Evolutionary conservation across 2,113 vertebrate genomes (phyloP).

Genomic region (Ochotona princeps): DNA sequence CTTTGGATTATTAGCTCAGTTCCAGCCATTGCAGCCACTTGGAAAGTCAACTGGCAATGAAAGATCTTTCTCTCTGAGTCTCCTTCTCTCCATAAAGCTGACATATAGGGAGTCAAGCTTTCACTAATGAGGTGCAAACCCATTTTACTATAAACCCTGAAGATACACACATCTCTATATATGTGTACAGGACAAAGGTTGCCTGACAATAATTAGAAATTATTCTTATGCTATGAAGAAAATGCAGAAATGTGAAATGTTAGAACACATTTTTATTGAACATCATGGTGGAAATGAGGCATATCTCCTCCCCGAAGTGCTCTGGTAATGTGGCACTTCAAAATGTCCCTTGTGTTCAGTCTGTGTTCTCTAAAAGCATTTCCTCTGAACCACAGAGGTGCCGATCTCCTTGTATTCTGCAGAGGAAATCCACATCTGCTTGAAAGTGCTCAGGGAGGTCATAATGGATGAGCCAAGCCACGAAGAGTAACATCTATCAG

Average conservation of each 20-base stretch:
- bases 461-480: constrained; percentile 74
- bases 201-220: not conserved
- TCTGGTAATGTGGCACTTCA: not conserved
- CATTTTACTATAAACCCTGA: not conserved
- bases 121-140: not conserved
- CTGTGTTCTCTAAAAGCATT: constrained; percentile 69
- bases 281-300: not conserved
- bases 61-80: too few species aligned
- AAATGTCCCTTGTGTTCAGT: not conserved
- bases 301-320: not conserved
- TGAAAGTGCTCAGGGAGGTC: constrained; percentile 75
- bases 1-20: too few species aligned
- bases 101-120: not conserved
- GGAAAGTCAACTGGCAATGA: too few species aligned
- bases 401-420: constrained; percentile 74
- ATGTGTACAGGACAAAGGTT: not conserved
- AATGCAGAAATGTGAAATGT: not conserved
- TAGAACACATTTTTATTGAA: constrained; percentile 22
- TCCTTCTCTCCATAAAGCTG: too few species aligned
- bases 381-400: constrained; percentile 62
- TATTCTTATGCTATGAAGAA: not conserved
- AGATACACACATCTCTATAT: not conserved
- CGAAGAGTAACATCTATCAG: constrained; percentile 67
- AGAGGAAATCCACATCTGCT: constrained; percentile 75
- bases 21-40: too few species aligned